phyloP scores from a whole-genome alignment of 1,140 invertebrate genomes.

The Copidosoma floridanum region DNA sequence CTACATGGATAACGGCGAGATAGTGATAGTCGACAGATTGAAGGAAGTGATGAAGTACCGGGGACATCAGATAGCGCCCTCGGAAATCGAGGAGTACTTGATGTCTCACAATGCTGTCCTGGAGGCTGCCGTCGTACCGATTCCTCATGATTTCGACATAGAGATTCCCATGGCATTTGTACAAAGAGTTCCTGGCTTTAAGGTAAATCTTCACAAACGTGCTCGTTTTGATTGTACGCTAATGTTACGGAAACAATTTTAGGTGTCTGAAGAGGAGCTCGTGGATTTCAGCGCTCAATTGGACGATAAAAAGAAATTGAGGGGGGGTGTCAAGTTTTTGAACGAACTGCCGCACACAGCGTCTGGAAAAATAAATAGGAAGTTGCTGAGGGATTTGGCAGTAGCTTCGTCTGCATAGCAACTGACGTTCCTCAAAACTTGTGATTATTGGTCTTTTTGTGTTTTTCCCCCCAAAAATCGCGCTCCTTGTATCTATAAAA shows the following conservation, averaged over 20 bases:
- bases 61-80: constrained; percentile 35
- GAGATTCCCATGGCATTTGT: constrained; percentile 69
- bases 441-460: too few relatives aligned
- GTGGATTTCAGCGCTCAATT: constrained; percentile 38
- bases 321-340: constrained; percentile 62
- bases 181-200: constrained; percentile 33
- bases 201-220: constrained; percentile 33
- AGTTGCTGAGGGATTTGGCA: constrained; percentile 47
- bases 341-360: constrained; percentile 62
- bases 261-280: constrained; percentile 41
- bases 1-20: constrained; percentile 46
- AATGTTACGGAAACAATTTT: neutral
- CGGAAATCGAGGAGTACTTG: constrained; percentile 65
- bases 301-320: constrained; percentile 54
- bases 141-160: constrained; percentile 60
- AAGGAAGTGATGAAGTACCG: constrained; percentile 63
- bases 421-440: too few relatives aligned
- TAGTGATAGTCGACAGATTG: constrained; percentile 59
- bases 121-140: constrained; percentile 69
- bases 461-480: too few relatives aligned
- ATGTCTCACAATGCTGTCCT: constrained; percentile 62
- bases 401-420: too few relatives aligned
- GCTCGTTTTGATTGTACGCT: neutral
- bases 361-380: constrained; percentile 65
- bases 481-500: too few relatives aligned